Percentiles rank a stretch among this genome's conserved stretches.
These are phyloP conservation scores for Meloidogyne floridensis DNA, from an alignment of 1,140 invertebrate genomes.

Conservation along the genomic window DNA sequence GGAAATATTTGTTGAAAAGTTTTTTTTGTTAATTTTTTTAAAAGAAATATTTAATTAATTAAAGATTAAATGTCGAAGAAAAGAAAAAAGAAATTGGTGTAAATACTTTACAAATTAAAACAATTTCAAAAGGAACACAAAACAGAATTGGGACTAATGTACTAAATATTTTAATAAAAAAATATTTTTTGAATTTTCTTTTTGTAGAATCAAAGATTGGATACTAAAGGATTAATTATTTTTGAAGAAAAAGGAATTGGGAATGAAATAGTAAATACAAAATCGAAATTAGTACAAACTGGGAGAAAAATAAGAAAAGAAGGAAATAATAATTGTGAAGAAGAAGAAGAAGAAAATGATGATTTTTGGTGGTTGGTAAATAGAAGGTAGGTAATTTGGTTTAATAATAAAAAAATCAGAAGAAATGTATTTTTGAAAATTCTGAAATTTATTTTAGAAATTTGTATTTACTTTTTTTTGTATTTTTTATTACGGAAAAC, in stretches of 20 bases:
- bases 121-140: background rate
- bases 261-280: background rate
- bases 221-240: constrained; percentile 10
- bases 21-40: background rate
- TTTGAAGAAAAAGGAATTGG: background rate
- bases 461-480: too few relatives aligned
- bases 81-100: constrained; percentile 20
- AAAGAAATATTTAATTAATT: background rate
- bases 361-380: background rate
- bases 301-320: background rate
- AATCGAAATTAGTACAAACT: background rate
- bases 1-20: background rate
- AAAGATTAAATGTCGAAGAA: constrained; percentile 7
- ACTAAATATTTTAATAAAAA: background rate
- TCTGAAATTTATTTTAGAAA: too few relatives aligned
- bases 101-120: constrained; percentile 1
- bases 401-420: too few relatives aligned
- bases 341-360: background rate
- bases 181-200: background rate
- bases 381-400: background rate
- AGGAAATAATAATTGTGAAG: background rate
- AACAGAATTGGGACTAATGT: background rate
- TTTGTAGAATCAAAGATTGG: background rate
- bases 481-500: too few relatives aligned
- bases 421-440: too few relatives aligned